Percentiles rank a stretch among this genome's conserved stretches.
Evolutionary conservation across 2,113 vertebrate genomes (phyloP).

Genomic region (Ceratotherium simum): DNA sequence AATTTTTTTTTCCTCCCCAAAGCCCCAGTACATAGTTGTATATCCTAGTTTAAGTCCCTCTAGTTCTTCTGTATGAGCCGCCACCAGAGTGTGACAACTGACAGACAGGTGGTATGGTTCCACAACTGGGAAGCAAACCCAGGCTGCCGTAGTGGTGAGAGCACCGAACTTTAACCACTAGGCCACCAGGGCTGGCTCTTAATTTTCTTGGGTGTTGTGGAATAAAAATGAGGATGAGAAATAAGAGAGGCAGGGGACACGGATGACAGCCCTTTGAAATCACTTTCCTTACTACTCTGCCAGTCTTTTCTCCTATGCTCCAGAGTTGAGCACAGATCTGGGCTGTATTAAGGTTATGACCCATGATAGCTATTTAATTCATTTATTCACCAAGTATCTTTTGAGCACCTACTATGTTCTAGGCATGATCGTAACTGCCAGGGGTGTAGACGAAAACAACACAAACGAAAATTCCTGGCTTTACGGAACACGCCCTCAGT

Average conservation of each 20-base stretch:
- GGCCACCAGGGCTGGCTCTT: not conserved
- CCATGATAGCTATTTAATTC: not conserved
- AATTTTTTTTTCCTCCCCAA: not conserved
- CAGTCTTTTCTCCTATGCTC: not conserved
- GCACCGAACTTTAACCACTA: too few relatives aligned
- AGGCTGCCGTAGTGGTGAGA: too few relatives aligned
- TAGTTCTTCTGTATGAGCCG: too few relatives aligned
- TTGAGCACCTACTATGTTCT: not conserved
- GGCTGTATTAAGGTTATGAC: not conserved
- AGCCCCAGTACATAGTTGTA: too few relatives aligned
- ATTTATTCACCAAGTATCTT: not conserved
- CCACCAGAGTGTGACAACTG: too few relatives aligned
- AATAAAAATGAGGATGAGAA: not conserved
- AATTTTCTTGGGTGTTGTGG: not conserved
- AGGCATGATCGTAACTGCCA: not conserved
- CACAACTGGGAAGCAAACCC: too few relatives aligned
- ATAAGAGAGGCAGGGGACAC: not conserved
- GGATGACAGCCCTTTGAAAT: not conserved
- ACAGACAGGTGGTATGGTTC: too few relatives aligned
- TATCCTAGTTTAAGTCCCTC: too few relatives aligned
- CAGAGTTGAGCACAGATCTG: not conserved
- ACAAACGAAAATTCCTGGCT: not conserved
- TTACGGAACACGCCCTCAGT: not conserved
- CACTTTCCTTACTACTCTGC: not conserved
- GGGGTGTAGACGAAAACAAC: not conserved